Evolutionary conservation across 2,113 vertebrate genomes (phyloP).

Genomic region (Colinus virginianus): DNA sequence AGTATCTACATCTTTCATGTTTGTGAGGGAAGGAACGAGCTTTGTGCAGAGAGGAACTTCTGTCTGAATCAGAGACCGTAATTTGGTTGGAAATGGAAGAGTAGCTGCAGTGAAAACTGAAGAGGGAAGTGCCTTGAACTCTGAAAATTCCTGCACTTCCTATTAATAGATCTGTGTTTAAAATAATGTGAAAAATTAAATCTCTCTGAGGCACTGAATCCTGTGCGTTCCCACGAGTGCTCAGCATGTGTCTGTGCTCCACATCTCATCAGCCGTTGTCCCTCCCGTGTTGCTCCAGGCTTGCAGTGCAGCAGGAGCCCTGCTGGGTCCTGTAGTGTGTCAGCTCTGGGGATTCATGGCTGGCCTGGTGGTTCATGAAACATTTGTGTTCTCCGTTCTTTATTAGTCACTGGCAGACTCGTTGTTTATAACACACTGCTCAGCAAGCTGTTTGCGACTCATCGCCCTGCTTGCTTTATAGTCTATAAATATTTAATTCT

Average conservation of each 20-base stretch:
- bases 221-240: slow-evolving; percentile 5
- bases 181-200: slow-evolving; percentile 44
- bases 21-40: background rate
- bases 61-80: background rate
- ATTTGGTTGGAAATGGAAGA: background rate
- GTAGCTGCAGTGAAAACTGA: slow-evolving; percentile 5
- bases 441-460: slow-evolving; percentile 79
- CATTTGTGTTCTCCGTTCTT: slow-evolving; percentile 70
- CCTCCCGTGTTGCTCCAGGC: slow-evolving; percentile 3
- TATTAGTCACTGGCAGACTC: slow-evolving; percentile 81
- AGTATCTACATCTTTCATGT: background rate
- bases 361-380: slow-evolving; percentile 75
- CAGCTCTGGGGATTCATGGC: slow-evolving; percentile 64
- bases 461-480: slow-evolving; percentile 81
- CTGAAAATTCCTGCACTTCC: slow-evolving; percentile 58
- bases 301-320: background rate
- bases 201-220: slow-evolving; percentile 45
- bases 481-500: slow-evolving; percentile 86
- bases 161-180: slow-evolving; percentile 53
- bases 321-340: slow-evolving; percentile 28
- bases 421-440: slow-evolving; percentile 81
- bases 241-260: background rate
- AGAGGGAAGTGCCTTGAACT: slow-evolving; percentile 33
- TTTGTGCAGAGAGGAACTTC: background rate
- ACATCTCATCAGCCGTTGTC: background rate